Base-by-base conservation (phyloP, 1,140 invertebrate genomes). In the Ylistrum balloti region DNA sequence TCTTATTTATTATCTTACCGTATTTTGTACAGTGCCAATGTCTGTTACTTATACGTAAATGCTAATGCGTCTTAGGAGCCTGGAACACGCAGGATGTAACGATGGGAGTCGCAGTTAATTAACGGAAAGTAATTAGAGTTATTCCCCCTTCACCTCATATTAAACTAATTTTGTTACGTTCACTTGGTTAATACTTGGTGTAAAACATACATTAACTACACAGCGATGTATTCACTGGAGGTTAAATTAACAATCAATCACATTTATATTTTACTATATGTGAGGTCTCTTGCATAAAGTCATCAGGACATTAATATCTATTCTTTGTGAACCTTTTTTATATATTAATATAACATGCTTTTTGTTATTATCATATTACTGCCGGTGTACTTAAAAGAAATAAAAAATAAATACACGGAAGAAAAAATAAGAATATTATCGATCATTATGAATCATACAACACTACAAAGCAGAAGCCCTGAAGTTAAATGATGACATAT, bases 121-220 rank as follows among this genome's bases (percentile, higher is more conserved):
- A 74, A 74, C 56, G n/a, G n/a, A 74, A 74, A 28, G 56, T 74
- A 74, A 74, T 74, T 74, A 74, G 56, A 74, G 56, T 74, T 74
- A 74, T 74, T 28, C 56, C 56, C 56, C 56, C n/a, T 74, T 11
- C n/a, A 74, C 56, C 56, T 74, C 13, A n/a, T 28, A 74, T 28
- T 74, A 2, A 28, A n/a, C 56, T 74, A 74, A 74, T 74, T 74
- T 74, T 28, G 56, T 74, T 74, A 74, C 56, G 0, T 74, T 74
- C 56, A 28, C 56, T 5, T 28, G 5, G 56, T 7, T 1, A 74
- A n/a, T n/a, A n/a, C n/a, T n/a, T n/a, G n/a, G 56, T 28, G 28
- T n/a, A 5, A 7, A 28, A 17, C 56, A 28, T n/a, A 28, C 17
- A 74, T 17, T n/a, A 28, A 74, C n/a, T n/a, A 28, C 56, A 28